These are phyloP conservation scores for Folsomia manolachei DNA, from an alignment of 2,888 invertebrate species.

Conservation along the genomic window DNA sequence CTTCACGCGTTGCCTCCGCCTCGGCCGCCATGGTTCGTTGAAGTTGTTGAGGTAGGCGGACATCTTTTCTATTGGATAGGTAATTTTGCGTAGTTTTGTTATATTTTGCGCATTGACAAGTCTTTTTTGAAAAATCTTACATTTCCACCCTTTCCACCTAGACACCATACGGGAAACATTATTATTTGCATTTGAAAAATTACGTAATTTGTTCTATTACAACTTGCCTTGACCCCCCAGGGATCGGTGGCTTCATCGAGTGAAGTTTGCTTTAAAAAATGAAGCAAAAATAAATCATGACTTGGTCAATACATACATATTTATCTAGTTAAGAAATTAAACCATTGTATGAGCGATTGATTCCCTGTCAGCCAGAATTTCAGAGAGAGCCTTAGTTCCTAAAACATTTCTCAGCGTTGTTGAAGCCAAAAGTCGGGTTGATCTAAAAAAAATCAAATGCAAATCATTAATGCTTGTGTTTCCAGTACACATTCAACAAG, in stretches of 20 bases:
- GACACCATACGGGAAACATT: no score
- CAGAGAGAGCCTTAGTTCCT: constrained; percentile 13
- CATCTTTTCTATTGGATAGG: constrained; percentile 27
- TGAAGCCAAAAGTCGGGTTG: constrained; percentile 22
- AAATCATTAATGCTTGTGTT: neutral
- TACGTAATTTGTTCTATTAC: no score
- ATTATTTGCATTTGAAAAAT: no score
- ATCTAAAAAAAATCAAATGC: no score
- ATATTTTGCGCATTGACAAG: neutral
- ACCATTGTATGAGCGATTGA: constrained; percentile 27
- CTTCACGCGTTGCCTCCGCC: constrained; percentile 57
- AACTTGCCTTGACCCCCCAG: constrained; percentile 38
- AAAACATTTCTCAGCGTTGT: constrained; percentile 23
- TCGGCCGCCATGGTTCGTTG: constrained; percentile 56
- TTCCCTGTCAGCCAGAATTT: constrained; percentile 17
- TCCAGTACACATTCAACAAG: neutral
- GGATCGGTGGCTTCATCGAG: constrained; percentile 37
- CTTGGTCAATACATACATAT: no score
- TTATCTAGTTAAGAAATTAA: neutral
- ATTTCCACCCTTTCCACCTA: constrained; percentile 37
- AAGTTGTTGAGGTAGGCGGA: constrained; percentile 27
- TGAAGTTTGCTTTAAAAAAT: neutral
- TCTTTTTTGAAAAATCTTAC: no score
- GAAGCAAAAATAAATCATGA: no score
- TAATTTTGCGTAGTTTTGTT: neutral